These are phyloP conservation scores for Eupithecia vulgata DNA, from an alignment of 2,888 invertebrate genomes.

Conservation along the genomic window DNA sequence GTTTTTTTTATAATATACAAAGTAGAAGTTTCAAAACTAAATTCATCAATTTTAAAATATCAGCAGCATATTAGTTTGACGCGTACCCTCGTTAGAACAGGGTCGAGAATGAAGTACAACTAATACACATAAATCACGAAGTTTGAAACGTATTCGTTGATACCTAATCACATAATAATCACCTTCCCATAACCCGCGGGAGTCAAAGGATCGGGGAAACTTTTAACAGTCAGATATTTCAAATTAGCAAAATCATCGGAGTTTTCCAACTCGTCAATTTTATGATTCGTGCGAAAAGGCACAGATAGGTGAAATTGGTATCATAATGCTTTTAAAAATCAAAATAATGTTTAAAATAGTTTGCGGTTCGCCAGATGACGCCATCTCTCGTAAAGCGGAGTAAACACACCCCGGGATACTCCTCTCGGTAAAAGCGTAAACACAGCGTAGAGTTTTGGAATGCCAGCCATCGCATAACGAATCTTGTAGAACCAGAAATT, in stretches of 20 bases:
- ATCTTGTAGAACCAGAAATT: constrained; percentile 63
- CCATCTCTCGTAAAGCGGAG: constrained; percentile 58
- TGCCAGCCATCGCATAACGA: constrained; percentile 49
- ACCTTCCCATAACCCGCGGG: constrained; percentile 64
- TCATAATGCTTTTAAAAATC: not conserved
- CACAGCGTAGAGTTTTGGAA: constrained; percentile 33
- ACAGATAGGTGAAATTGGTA: not conserved
- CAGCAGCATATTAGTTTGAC: constrained; percentile 43
- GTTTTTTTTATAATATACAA: not conserved
- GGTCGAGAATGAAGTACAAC: constrained; percentile 43
- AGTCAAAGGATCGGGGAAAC: constrained; percentile 58
- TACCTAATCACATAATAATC: constrained; percentile 77
- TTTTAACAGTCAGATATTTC: constrained; percentile 23
- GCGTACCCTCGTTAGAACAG: constrained; percentile 46
- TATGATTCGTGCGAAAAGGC: not conserved
- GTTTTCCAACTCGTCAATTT: constrained; percentile 10
- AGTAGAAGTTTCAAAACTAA: constrained; percentile 3
- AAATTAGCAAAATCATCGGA: constrained; percentile 2
- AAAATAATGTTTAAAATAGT: not conserved
- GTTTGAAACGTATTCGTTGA: constrained; percentile 69
- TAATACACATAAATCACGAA: constrained; percentile 80
- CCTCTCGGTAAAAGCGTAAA: constrained; percentile 31
- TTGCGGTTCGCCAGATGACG: constrained; percentile 40
- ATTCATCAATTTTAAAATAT: constrained; percentile 32
- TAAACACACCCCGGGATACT: constrained; percentile 26